phyloP scores from a whole-genome alignment of 2,888 invertebrate genomes.

The Luperina nickerlii region DNA sequence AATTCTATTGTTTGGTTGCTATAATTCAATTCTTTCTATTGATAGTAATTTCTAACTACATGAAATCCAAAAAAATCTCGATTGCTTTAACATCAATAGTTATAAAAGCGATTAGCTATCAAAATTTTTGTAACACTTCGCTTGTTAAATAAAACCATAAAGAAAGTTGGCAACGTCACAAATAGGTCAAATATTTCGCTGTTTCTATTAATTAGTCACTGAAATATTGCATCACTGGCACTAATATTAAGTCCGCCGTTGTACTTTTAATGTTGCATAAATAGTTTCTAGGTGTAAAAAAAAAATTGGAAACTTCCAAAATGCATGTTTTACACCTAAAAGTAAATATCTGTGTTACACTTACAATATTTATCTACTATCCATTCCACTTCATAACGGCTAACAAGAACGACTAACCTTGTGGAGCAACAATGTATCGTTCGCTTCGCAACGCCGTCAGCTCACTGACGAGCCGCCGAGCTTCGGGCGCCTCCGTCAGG shows the following conservation, averaged over 20 bases:
- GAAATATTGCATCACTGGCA: background rate
- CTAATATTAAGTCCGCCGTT: no score
- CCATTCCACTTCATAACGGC: background rate
- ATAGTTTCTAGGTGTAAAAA: no score
- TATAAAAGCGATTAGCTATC: no score
- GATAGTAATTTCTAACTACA: background rate
- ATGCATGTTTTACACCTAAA: background rate
- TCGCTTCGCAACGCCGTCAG: slow-evolving; percentile 74
- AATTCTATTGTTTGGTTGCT: background rate
- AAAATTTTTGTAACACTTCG: no score
- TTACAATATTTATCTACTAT: background rate
- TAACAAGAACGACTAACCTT: slow-evolving; percentile 77
- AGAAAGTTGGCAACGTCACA: background rate
- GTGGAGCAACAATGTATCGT: slow-evolving; percentile 73
- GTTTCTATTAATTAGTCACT: no score
- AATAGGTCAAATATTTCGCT: background rate
- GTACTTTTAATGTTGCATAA: background rate
- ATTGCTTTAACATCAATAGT: no score
- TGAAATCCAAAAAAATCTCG: background rate
- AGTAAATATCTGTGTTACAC: background rate
- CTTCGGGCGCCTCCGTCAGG: slow-evolving; percentile 76
- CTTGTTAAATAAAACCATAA: no score
- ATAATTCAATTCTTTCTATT: background rate
- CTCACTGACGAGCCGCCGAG: slow-evolving; percentile 73
- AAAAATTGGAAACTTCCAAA: no score